These are phyloP conservation scores for Petroica traversi DNA, from an alignment of 2,113 vertebrate genomes.

Conservation along the genomic window DNA sequence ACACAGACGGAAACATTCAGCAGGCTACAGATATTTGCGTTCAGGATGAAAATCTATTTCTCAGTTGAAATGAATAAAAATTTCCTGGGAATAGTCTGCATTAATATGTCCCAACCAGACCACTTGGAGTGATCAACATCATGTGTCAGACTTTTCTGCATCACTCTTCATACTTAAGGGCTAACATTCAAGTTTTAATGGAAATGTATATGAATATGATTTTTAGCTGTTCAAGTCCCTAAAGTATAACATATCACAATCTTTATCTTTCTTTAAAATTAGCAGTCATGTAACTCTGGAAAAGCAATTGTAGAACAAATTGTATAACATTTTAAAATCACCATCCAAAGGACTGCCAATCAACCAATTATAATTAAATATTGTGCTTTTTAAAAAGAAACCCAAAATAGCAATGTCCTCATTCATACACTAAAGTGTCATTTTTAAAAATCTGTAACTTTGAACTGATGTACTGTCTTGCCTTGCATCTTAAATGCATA, in stretches of 20 bases:
- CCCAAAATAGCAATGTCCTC: constrained; percentile 65
- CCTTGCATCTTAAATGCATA: background rate
- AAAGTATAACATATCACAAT: constrained; percentile 40
- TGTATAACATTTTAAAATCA: constrained; percentile 54
- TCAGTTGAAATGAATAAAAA: background rate
- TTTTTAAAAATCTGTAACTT: constrained; percentile 15
- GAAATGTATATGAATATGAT: constrained; percentile 33
- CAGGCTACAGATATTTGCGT: background rate
- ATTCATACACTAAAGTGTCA: constrained; percentile 49
- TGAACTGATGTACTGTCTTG: background rate
- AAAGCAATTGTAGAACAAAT: constrained; percentile 55
- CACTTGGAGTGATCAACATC: background rate
- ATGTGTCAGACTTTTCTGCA: background rate
- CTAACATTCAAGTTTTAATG: constrained; percentile 28
- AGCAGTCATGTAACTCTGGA: constrained; percentile 60
- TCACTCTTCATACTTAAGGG: background rate
- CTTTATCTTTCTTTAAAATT: constrained; percentile 64
- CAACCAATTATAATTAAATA: constrained; percentile 68
- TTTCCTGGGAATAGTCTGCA: background rate
- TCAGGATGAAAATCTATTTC: background rate
- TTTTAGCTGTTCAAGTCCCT: constrained; percentile 34
- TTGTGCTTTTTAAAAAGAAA: constrained; percentile 56
- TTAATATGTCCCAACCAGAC: background rate
- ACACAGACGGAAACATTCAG: background rate
- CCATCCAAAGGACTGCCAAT: constrained; percentile 62